Percentiles rank a stretch among this genome's conserved stretches.
Conservation (phyloP, 2,888 invertebrate genomes). For the Clanis bilineata region DNA sequence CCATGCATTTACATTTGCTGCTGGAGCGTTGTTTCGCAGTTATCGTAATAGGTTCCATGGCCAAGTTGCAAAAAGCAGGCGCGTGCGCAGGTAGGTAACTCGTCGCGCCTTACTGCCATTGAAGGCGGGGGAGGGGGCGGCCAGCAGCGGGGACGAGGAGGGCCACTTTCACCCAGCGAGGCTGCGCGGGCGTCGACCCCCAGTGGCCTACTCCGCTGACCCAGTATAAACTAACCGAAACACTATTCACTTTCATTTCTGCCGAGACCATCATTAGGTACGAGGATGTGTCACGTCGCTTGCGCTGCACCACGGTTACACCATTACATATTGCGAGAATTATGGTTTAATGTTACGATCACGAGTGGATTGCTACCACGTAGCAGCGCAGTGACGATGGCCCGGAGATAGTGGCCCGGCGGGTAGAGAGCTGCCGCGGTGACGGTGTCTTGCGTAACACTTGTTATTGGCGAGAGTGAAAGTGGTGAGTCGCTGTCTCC, state of each 20-base stretch:
- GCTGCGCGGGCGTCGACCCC: constrained; percentile 81
- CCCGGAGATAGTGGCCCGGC: constrained; percentile 50
- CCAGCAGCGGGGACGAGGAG: constrained; percentile 56
- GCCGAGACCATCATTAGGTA: constrained; percentile 63
- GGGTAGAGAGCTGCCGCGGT: constrained; percentile 62
- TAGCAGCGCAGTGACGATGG: constrained; percentile 32
- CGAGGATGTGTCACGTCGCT: constrained; percentile 65
- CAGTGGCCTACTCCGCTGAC: constrained; percentile 79
- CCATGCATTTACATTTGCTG: constrained; percentile 72
- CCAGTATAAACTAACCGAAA: constrained; percentile 73
- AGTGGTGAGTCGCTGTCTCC: constrained; percentile 74
- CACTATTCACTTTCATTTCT: constrained; percentile 78
- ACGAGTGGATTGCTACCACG: constrained; percentile 27
- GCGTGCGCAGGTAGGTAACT: constrained; percentile 70
- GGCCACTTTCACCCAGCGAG: constrained; percentile 79
- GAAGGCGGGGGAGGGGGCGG: constrained; percentile 48
- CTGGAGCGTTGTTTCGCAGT: constrained; percentile 71
- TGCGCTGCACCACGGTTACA: constrained; percentile 50
- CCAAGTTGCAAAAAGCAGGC: constrained; percentile 79
- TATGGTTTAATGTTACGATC: constrained; percentile 34
- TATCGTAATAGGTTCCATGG: constrained; percentile 80
- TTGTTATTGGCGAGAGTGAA: constrained; percentile 78
- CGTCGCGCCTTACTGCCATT: constrained; percentile 58
- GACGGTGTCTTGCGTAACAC: constrained; percentile 68
- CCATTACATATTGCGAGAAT: constrained; percentile 46